Percentiles rank a stretch among this genome's conserved stretches.
phyloP scores from a whole-genome alignment of 1,140 invertebrate genomes.

The Hyles euphorbiae region DNA sequence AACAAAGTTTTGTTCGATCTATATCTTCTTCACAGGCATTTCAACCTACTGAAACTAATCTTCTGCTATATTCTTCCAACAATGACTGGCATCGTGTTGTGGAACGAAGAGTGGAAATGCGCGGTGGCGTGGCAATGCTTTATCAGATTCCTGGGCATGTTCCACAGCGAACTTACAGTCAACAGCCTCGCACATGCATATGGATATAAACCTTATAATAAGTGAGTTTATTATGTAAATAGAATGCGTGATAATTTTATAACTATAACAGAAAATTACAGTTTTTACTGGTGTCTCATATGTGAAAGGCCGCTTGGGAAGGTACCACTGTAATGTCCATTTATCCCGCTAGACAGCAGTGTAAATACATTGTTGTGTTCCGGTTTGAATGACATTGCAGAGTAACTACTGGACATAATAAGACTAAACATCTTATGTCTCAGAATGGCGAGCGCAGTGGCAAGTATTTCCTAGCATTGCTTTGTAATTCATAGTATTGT shows the following conservation, averaged over 20 bases:
- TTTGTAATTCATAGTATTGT: too few relatives aligned
- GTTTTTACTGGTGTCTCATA: too few relatives aligned
- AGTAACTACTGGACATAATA: too few relatives aligned
- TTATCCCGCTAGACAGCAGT: too few relatives aligned
- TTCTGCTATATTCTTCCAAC: conserved; percentile 88
- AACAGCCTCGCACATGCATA: conserved; percentile 62
- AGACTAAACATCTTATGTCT: too few relatives aligned
- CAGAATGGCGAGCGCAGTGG: too few relatives aligned
- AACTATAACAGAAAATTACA: too few relatives aligned
- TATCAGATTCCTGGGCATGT: conserved; percentile 54
- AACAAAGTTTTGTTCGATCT: not conserved
- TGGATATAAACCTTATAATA: conserved; percentile 65
- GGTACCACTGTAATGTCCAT: too few relatives aligned
- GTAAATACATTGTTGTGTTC: too few relatives aligned
- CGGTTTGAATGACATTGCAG: too few relatives aligned
- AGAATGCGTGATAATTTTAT: not conserved
- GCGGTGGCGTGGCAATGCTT: conserved; percentile 66
- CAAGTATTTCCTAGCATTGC: too few relatives aligned
- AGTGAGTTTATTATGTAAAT: conserved; percentile 35
- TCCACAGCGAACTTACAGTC: conserved; percentile 64
- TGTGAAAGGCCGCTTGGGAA: too few relatives aligned
- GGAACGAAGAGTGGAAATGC: conserved; percentile 81
- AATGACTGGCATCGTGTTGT: conserved; percentile 82
- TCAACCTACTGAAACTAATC: conserved; percentile 81
- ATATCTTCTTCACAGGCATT: conserved; percentile 77